Evolutionary conservation across 2,888 invertebrate species (phyloP).

Genomic region (Gastracanthus pulcherrimus): DNA sequence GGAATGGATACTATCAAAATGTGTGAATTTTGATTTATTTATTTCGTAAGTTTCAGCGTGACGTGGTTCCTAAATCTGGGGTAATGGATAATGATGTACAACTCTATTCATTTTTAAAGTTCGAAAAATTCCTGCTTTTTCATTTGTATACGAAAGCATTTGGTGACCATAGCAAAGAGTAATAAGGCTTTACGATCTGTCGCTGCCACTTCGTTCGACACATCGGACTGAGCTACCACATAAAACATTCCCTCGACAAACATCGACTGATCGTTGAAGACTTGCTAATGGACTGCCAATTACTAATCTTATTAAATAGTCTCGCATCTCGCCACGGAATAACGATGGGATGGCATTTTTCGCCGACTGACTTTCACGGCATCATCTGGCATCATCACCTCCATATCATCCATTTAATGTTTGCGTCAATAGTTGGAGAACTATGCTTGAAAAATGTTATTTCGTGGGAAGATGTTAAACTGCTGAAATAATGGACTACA

Average conservation of each 20-base stretch:
- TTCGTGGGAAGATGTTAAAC: constrained; percentile 53
- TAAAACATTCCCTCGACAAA: constrained; percentile 62
- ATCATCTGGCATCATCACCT: constrained; percentile 72
- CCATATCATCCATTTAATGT: constrained; percentile 74
- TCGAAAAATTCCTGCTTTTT: not conserved
- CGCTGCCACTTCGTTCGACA: constrained; percentile 36
- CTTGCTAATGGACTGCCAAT: constrained; percentile 56
- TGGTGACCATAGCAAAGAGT: constrained; percentile 33
- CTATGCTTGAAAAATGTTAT: constrained; percentile 48
- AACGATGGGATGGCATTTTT: constrained; percentile 48
- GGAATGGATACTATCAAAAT: constrained; percentile 12
- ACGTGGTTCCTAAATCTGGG: constrained; percentile 38
- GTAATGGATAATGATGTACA: not conserved
- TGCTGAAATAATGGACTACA: constrained; percentile 49
- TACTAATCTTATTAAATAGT: constrained; percentile 48
- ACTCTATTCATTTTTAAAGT: not conserved
- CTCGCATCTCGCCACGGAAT: constrained; percentile 13
- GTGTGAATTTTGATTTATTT: constrained; percentile 22
- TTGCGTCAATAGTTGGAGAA: constrained; percentile 72
- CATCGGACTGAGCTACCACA: constrained; percentile 30
- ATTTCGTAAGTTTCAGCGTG: constrained; percentile 28
- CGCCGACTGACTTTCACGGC: constrained; percentile 73
- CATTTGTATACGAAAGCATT: constrained; percentile 20
- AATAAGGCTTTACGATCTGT: constrained; percentile 37
- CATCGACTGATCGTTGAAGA: constrained; percentile 58